phyloP scores from a whole-genome alignment of 64 coral and sea anemone species.

The Montipora foliosa region DNA sequence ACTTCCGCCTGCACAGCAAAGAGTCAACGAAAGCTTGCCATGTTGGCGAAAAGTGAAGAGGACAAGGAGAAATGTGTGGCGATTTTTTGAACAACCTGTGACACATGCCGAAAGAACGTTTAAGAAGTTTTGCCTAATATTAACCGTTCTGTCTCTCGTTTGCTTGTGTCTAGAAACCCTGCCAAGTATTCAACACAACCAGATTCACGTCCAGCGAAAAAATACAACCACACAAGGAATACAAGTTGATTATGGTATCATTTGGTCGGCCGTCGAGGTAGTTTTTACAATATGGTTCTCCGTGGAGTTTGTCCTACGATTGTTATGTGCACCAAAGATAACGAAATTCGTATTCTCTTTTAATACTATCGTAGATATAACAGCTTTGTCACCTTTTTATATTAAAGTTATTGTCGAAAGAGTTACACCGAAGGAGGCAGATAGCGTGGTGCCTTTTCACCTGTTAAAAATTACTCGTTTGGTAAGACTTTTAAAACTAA shows the following conservation, averaged over 20 bases:
- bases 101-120: constrained; percentile 53
- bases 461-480: constrained; percentile 55
- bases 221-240: constrained; percentile 33
- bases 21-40: neutral
- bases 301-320: constrained; percentile 71
- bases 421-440: neutral
- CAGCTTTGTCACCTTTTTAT: constrained; percentile 70
- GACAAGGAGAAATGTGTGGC: constrained; percentile 66
- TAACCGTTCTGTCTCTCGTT: constrained; percentile 70
- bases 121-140: constrained; percentile 33
- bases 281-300: constrained; percentile 85
- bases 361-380: constrained; percentile 53
- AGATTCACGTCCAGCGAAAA: neutral
- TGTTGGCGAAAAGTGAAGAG: constrained; percentile 32
- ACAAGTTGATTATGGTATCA: neutral
- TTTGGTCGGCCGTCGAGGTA: constrained; percentile 75
- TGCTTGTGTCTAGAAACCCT: constrained; percentile 72
- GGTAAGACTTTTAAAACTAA: constrained; percentile 53
- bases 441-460: constrained; percentile 3
- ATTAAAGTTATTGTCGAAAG: constrained; percentile 27
- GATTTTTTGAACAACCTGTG: constrained; percentile 75
- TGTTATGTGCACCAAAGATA: constrained; percentile 56
- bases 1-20: neutral
- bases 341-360: constrained; percentile 47
- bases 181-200: constrained; percentile 24